A percentile compares a stretch with the other conserved stretches of the same genome.
These are phyloP conservation scores for Trichonephila clavipes DNA, from an alignment of 1,140 invertebrate species.

Conservation along the genomic window DNA sequence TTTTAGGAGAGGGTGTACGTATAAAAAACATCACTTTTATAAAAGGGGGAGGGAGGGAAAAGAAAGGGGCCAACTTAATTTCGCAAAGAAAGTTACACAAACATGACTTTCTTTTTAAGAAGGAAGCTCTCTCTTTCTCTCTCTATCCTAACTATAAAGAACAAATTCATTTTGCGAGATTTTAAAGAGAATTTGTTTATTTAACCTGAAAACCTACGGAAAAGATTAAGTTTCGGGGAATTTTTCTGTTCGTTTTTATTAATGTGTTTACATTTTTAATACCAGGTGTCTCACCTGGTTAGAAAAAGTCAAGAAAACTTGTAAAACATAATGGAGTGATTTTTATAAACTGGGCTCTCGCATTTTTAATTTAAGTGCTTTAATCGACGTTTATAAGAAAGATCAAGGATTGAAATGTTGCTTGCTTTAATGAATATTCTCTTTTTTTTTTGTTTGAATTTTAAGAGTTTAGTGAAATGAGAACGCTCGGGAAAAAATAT, in stretches of 20 bases:
- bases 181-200: conserved; percentile 30
- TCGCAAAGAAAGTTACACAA: conserved; percentile 48
- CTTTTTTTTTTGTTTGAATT: not conserved
- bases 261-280: conserved; percentile 41
- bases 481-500: not conserved
- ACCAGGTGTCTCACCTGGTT: not conserved
- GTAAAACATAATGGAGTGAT: not conserved
- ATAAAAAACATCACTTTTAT: not conserved
- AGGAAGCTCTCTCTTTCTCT: not conserved
- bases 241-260: conserved; percentile 2
- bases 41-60: not conserved
- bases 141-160: not conserved
- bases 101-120: conserved; percentile 66
- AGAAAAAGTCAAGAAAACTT: conserved; percentile 11
- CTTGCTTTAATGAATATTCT: not conserved
- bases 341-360: not conserved
- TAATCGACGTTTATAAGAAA: not conserved
- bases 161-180: not conserved
- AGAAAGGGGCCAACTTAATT: conserved; percentile 1
- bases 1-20: not conserved
- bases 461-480: not conserved
- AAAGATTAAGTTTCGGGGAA: not conserved
- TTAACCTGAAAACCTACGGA: not conserved
- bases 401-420: not conserved
- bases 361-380: not conserved